These are phyloP conservation scores for Notiomystis cincta DNA, from an alignment of 2,113 vertebrate species.

Conservation along the genomic window DNA sequence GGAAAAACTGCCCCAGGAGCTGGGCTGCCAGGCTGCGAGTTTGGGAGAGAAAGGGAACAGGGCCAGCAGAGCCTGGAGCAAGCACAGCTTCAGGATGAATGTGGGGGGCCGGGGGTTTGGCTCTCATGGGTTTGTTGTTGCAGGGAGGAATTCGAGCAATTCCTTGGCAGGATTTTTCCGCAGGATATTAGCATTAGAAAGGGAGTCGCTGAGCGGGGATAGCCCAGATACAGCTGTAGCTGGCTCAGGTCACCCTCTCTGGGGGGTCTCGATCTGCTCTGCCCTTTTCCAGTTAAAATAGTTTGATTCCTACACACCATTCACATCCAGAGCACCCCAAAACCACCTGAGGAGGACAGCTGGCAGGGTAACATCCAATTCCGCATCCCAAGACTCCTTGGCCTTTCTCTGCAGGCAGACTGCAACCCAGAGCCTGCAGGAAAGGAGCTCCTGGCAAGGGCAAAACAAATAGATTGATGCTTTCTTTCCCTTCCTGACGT, in stretches of 20 bases:
- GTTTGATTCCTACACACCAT: neutral
- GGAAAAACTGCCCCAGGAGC: neutral
- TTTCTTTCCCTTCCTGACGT: neutral
- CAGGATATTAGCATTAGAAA: constrained; percentile 46
- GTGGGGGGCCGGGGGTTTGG: neutral
- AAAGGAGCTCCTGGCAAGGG: neutral
- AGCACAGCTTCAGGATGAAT: neutral
- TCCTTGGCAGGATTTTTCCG: constrained; percentile 22
- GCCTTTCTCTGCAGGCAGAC: neutral
- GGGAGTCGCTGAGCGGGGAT: neutral
- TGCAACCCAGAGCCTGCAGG: neutral
- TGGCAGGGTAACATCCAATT: neutral
- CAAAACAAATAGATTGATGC: neutral
- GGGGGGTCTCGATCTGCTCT: neutral
- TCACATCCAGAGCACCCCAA: neutral
- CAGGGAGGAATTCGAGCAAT: constrained; percentile 23
- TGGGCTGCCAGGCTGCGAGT: neutral
- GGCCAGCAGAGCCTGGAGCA: neutral
- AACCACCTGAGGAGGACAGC: neutral
- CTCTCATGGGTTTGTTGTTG: neutral
- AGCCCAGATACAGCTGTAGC: neutral
- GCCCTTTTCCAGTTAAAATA: neutral
- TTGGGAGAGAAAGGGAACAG: neutral
- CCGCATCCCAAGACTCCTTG: neutral
- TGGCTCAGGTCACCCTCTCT: neutral